A percentile compares a stretch with the other conserved stretches of the same genome.
Evolutionary conservation across 2,888 invertebrate species (phyloP).

Genomic region (Daptonema setosum): DNA sequence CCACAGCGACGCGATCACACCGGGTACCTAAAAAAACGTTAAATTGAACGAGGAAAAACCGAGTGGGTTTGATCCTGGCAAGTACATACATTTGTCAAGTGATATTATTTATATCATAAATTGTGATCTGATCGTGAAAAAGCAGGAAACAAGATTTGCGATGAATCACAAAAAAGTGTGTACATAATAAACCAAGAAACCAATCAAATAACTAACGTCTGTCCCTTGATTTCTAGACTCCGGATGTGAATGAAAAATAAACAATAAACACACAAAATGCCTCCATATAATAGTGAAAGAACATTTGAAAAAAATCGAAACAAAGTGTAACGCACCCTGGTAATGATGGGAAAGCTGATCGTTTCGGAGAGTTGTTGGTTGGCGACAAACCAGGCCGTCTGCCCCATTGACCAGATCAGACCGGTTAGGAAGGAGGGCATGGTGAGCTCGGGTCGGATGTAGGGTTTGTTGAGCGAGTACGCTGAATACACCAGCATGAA

Average conservation of each 20-base stretch:
- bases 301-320: not conserved
- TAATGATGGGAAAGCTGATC: constrained; percentile 34
- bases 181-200: too few species aligned
- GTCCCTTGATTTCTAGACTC: too few species aligned
- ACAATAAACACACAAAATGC: too few species aligned
- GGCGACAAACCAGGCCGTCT: constrained; percentile 34
- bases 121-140: too few species aligned
- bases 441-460: constrained; percentile 28
- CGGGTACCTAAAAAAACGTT: constrained; percentile 26
- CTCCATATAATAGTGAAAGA: too few species aligned
- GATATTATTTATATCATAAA: too few species aligned
- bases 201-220: too few species aligned
- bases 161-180: too few species aligned
- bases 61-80: too few species aligned
- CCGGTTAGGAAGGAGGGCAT: constrained; percentile 33
- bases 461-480: constrained; percentile 28
- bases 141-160: too few species aligned
- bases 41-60: constrained; percentile 19
- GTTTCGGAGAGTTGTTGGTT: constrained; percentile 32
- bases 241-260: too few species aligned
- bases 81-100: too few species aligned
- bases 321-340: constrained; percentile 17
- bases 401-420: constrained; percentile 33
- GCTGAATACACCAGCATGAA: constrained; percentile 30
- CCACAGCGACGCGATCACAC: constrained; percentile 31